Evolutionary conservation across 92 coral and sea anemone genomes (phyloP).

Genomic region (Porites lobata): DNA sequence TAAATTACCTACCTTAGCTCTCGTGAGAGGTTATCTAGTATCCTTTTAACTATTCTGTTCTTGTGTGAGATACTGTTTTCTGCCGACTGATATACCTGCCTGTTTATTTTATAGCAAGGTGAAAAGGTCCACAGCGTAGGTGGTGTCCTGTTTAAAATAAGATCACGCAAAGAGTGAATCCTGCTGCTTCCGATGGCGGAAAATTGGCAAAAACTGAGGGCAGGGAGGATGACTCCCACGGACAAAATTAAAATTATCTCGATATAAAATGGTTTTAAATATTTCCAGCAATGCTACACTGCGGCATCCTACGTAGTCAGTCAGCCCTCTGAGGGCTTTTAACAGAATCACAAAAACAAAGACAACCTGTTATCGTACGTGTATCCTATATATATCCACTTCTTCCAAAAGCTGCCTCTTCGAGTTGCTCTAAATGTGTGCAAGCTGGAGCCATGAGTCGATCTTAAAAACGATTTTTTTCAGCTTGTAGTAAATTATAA

Average conservation of each 20-base stretch:
- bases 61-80: not conserved
- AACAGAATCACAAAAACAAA: not conserved
- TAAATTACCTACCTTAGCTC: no score
- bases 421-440: no score
- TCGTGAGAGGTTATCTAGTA: no score
- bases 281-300: constrained; percentile 16
- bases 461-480: no score
- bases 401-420: no score
- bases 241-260: not conserved
- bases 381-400: no score
- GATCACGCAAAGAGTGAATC: not conserved
- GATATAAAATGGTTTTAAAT: not conserved
- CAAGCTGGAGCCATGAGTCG: no score
- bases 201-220: constrained; percentile 22
- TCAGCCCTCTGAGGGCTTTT: not conserved
- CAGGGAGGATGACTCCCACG: constrained; percentile 6
- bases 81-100: not conserved
- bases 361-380: no score
- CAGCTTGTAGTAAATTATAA: no score
- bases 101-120: not conserved
- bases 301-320: not conserved
- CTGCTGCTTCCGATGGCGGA: constrained; percentile 18
- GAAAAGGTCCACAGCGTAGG: not conserved
- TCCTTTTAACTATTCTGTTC: not conserved
- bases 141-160: not conserved